Conservation (phyloP, 2,888 invertebrate genomes). For the Hydraecia micacea region DNA sequence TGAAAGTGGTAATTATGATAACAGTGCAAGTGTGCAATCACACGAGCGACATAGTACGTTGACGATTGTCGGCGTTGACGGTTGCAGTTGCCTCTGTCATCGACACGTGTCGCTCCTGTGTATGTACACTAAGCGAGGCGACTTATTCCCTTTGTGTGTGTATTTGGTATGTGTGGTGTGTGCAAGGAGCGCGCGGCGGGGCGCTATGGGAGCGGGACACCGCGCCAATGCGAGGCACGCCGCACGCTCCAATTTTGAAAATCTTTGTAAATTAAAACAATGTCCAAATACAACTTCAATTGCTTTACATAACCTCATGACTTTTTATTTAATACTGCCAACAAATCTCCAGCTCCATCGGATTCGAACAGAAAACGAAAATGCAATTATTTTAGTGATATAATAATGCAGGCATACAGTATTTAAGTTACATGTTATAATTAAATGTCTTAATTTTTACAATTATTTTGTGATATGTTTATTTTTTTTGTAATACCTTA, state of each 20-base stretch:
- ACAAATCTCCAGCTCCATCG: neutral
- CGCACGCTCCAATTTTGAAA: neutral
- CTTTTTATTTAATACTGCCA: neutral
- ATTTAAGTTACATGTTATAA: conserved; percentile 61
- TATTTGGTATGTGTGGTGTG: neutral
- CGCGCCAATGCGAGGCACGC: neutral
- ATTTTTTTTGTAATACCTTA: conserved; percentile 68
- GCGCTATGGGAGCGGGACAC: too few species aligned
- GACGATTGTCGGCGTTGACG: too few species aligned
- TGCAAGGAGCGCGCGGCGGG: neutral
- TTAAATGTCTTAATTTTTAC: conserved; percentile 63
- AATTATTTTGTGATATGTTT: conserved; percentile 73
- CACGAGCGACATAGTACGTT: too few species aligned
- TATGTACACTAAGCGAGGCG: neutral
- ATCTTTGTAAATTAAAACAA: neutral
- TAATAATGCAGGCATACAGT: conserved; percentile 61
- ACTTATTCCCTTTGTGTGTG: neutral
- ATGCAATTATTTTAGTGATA: conserved; percentile 23
- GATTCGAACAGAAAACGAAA: conserved; percentile 29
- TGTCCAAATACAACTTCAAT: neutral
- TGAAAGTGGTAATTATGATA: conserved; percentile 1
- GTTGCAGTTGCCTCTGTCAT: too few species aligned
- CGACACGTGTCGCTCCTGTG: too few species aligned
- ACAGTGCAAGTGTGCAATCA: neutral
- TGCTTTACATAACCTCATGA: neutral